Percentiles rank a stretch among this genome's conserved stretches.
Evolutionary conservation across 2,888 invertebrate genomes (phyloP).

Genomic region (Ectemnius lituratus): DNA sequence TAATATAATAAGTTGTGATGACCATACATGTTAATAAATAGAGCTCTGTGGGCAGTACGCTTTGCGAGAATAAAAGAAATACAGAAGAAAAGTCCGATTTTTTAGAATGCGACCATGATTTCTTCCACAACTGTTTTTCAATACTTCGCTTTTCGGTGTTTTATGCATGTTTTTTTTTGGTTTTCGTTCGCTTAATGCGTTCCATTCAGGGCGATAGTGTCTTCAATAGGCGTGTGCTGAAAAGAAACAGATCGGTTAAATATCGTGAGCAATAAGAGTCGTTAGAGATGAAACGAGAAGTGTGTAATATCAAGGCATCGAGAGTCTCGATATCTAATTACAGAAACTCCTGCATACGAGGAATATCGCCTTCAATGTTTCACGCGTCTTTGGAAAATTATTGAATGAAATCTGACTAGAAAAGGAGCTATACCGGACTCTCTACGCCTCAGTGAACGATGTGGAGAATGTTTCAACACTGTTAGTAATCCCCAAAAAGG

Average conservation of each 20-base stretch:
- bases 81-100: conserved; percentile 30
- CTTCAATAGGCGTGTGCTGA: conserved; percentile 76
- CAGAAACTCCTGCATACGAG: too few relatives aligned
- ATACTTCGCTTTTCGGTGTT: conserved; percentile 49
- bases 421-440: background rate
- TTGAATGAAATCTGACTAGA: background rate
- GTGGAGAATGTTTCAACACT: background rate
- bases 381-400: too few relatives aligned
- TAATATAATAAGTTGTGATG: conserved; percentile 61
- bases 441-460: conserved; percentile 3
- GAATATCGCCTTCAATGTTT: too few relatives aligned
- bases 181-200: conserved; percentile 58
- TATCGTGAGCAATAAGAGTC: conserved; percentile 14
- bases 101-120: conserved; percentile 41
- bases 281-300: background rate
- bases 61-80: conserved; percentile 51
- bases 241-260: conserved; percentile 52
- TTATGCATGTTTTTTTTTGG: conserved; percentile 57
- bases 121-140: conserved; percentile 38
- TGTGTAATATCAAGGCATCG: conserved; percentile 8
- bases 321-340: conserved; percentile 24
- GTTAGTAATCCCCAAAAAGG: conserved; percentile 13
- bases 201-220: conserved; percentile 65
- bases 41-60: conserved; percentile 61
- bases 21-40: conserved; percentile 67